phyloP scores from a whole-genome alignment of 2,888 invertebrate genomes.

The Gastracanthus pulcherrimus region DNA sequence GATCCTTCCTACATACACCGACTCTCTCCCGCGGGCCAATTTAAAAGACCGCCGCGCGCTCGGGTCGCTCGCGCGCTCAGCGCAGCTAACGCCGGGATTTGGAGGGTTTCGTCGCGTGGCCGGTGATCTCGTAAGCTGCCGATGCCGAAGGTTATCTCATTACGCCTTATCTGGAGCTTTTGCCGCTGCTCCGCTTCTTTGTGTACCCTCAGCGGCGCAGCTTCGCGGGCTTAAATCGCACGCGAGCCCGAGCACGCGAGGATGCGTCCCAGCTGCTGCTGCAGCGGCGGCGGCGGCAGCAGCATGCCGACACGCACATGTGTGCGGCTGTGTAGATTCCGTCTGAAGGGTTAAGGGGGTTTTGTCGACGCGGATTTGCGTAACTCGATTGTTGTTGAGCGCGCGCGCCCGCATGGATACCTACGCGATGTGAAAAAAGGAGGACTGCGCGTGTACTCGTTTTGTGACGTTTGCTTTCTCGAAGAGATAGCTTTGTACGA shows the following conservation, averaged over 20 bases:
- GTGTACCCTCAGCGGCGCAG: conserved; percentile 46
- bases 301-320: background rate
- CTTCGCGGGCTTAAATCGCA: conserved; percentile 72
- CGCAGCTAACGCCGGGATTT: conserved; percentile 71
- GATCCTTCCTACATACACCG: no score
- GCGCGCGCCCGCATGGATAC: background rate
- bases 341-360: conserved; percentile 10
- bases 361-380: background rate
- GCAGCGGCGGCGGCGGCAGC: background rate
- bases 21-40: no score
- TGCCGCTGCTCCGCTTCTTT: conserved; percentile 58
- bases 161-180: conserved; percentile 76
- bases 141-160: conserved; percentile 76
- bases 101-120: conserved; percentile 78
- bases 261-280: background rate
- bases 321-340: no score
- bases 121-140: conserved; percentile 75
- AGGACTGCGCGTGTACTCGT: no score
- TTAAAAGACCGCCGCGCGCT: no score
- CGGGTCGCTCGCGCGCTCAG: background rate
- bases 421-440: no score
- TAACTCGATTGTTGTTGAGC: conserved; percentile 32
- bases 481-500: no score
- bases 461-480: no score
- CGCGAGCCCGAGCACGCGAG: conserved; percentile 65